Evolutionary conservation across 2,113 vertebrate genomes (phyloP), one percentile per base, ranked within the genome.

Genomic region (Tychaedon coryphoeus): DNA sequence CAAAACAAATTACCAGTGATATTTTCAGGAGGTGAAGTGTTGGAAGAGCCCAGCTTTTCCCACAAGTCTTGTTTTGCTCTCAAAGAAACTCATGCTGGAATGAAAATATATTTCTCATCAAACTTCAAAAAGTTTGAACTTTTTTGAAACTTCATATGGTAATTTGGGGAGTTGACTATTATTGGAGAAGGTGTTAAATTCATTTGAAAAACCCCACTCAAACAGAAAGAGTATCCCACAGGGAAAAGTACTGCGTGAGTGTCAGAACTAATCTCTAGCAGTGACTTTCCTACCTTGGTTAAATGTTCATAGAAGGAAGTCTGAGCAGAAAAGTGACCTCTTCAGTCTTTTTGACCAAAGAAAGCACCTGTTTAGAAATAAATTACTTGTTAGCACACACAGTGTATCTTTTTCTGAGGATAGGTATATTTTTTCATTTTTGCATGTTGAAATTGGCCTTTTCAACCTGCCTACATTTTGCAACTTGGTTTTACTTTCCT

Each of bases 11-110:
- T 62, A 51, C 23, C 3, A 5, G 47, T 66, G 93, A 82, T 56
- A 73, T 62, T 91, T 95, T 86, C 74, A 77, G 66, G 69, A 92
- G 45, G 36, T 54, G 38, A 91, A 92, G 81, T 78, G 83, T n/a
- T 90, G 67, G 74, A 82, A 92, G 92, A 90, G 54, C 26, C 26
- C 42, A 62, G 51, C 14, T 92, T 96, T 95, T 92, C 82, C 81
- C 87, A 77, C 62, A 86, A 69, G 17, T 80, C 66, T 83, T 51
- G 33, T 78, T 95, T 88, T 74, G 13, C 69, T 91, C 69, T 62
- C 51, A 58, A 93, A 90, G 78, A 83, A 87, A 29, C 13, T n/a
- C 10, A 28, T 47, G 48, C 16, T 81, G 36, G 23, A 90, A 92
- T 53, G 57, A 83, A 93, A 95, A 76, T 15, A 24, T 36, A 53